These are phyloP conservation scores for Sialia sialis DNA, from an alignment of 2,113 vertebrate genomes.

Conservation along the genomic window DNA sequence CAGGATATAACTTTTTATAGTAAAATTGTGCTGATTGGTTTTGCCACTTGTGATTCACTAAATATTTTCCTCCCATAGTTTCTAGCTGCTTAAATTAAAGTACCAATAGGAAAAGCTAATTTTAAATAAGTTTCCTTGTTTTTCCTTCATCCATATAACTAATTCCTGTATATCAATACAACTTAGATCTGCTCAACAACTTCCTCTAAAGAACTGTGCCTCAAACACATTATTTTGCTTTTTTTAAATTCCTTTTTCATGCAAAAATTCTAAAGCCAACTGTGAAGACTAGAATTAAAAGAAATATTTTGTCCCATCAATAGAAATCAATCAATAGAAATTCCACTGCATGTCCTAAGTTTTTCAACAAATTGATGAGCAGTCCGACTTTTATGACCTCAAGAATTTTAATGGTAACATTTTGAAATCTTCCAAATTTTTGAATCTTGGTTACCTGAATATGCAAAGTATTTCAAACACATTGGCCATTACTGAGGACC, in stretches of 20 bases:
- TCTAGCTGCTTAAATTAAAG: background rate
- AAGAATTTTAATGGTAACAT: background rate
- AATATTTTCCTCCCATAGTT: background rate
- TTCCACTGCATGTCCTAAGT: background rate
- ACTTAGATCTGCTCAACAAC: background rate
- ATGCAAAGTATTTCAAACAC: background rate
- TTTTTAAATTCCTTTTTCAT: background rate
- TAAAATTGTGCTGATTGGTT: slow-evolving; percentile 2
- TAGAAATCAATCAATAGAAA: background rate
- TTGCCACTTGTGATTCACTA: slow-evolving; percentile 64
- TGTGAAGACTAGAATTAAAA: background rate
- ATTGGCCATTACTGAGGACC: background rate
- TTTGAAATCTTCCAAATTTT: background rate
- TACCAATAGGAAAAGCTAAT: background rate
- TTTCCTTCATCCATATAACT: background rate
- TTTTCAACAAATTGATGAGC: background rate
- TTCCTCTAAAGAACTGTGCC: background rate
- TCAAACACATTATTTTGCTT: background rate
- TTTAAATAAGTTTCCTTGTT: background rate
- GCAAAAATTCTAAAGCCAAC: background rate
- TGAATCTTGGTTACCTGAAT: background rate
- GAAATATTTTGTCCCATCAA: background rate
- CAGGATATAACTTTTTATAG: background rate
- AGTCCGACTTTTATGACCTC: background rate
- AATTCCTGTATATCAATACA: background rate